Evolutionary conservation across 2,113 vertebrate genomes (phyloP), one percentile per base, ranked within the genome.

Genomic region (Lampris megalopsis): DNA sequence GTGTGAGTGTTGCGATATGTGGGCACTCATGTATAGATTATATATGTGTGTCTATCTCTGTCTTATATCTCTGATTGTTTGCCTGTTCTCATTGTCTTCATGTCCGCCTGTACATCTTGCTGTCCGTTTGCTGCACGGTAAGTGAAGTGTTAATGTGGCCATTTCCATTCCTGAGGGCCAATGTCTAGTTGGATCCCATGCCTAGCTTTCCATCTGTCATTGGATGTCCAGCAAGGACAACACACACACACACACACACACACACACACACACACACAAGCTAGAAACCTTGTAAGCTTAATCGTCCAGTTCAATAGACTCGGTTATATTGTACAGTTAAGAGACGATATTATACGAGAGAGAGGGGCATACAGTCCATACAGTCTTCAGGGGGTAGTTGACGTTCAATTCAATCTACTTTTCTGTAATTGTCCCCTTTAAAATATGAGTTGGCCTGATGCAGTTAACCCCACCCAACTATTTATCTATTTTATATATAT

Each of bases 141-240:
- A 4, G 35, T 9, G 37, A 24, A 60, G 58, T 36, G n/a, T 2
- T 64, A 24, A 49, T 38, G 63, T 50, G 45, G 49, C 43, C 47
- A 11, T 37, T 64, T 52, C 37, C 54, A 53, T 74, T 68, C 74
- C 78, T 69, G 42, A 47, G 74, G 84, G 81, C 65, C 72, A 64
- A 65, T 63, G 85, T 84, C 71, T 64, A 85, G 62, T 90, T 68
- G 50, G 58, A 77, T 67, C 70, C 75, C 58, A 66, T 75, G 73
- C 70, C 77, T 72, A 63, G 73, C 65, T 73, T 45, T 1, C 85
- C 85, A 90, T 91, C 87, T 91, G 86, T 80, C 82, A 76, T 68
- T 74, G 80, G 68, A 80, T 67, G 59, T 72, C 11, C 63, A 77
- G 68, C 49, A 71, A 87, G 79, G 85, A 74, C 68, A 66, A 66